Conservation (phyloP, 2,113 vertebrate species). For the Aleadryas rufinucha region DNA sequence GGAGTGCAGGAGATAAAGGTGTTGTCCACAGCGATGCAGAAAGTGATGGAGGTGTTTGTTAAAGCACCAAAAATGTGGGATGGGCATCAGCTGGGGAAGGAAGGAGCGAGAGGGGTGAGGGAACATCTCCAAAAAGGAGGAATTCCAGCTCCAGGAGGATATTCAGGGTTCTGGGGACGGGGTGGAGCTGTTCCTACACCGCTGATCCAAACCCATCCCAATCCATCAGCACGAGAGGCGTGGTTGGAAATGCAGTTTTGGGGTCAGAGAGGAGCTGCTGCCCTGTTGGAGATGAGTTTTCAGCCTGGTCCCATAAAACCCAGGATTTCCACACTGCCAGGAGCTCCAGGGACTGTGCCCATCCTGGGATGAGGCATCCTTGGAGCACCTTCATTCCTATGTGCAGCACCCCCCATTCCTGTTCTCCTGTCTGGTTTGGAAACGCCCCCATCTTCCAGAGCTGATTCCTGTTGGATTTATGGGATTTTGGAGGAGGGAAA, state of each 20-base stretch:
- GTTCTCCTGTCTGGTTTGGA: not conserved
- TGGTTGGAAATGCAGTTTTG: rapidly evolving
- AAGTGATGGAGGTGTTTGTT: not conserved
- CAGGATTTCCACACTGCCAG: not conserved
- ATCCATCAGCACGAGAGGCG: not conserved
- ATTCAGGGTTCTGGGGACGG: not conserved
- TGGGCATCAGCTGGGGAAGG: not conserved
- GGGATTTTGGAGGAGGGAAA: rapidly evolving
- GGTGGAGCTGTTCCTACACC: not conserved
- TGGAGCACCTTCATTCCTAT: not conserved
- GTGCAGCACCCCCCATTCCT: rapidly evolving
- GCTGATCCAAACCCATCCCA: not conserved
- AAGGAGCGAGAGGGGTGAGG: not conserved
- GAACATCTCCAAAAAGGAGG: not conserved
- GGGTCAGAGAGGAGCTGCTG: not conserved
- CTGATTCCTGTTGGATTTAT: not conserved
- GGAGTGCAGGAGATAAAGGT: not conserved
- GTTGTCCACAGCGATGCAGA: not conserved
- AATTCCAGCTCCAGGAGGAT: not conserved
- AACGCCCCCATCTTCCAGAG: not conserved
- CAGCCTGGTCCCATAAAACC: not conserved
- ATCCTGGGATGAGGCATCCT: not conserved
- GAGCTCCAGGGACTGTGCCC: not conserved
- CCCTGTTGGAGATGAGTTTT: not conserved
- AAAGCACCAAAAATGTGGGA: not conserved